Evolutionary conservation across 1,140 invertebrate species (phyloP), one percentile per base, ranked within the genome.

Genomic region (Drosophila bipectinata): DNA sequence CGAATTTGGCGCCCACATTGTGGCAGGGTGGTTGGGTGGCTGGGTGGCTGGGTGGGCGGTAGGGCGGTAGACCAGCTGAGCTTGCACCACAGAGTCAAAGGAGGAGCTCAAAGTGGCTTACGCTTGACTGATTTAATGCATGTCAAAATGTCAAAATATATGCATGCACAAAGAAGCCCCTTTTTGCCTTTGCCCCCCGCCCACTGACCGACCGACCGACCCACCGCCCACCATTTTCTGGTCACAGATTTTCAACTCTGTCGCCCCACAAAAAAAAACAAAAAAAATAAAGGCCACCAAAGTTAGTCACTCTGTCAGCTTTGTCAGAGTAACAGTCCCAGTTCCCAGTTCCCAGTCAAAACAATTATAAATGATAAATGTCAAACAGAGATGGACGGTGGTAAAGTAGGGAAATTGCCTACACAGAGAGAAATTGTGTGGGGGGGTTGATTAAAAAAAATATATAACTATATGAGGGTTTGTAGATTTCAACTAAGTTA

Each of bases 331-430:
- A 21, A 21, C 21, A 21, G 2, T 21, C 24, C 8, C 21, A 30
- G 48, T 48, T 54, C 55, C 18, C 18, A 18, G 18, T 18, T 18
- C 18, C 18, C 58, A 78, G 82, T 64, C 78, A 87, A 69, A 87
- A 85, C 82, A 87, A 87, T 85, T 85, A 85, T 85, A 85, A 85
- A 85, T 85, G 82, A 85, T 85, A 82, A 88, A 85, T 85, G 83
- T 64, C 73, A 80, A 53, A 64, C 41, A 8, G 62, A 44, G 47
- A 60, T 30, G 41, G 55, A 56, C 48, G 47, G 61, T 15, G 44
- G 39, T 7, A 9, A 2, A 10, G 6, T 2, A 15, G 15, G 45
- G 21, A 21, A n/a, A 49, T 30, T 15, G 30, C 15, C 14, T 44
- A 30, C 56, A 58, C 56, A 1, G 6, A 51, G n/a, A 47, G 44